Evolutionary conservation across 2,113 vertebrate species (phyloP).

Genomic region (Aleadryas rufinucha): DNA sequence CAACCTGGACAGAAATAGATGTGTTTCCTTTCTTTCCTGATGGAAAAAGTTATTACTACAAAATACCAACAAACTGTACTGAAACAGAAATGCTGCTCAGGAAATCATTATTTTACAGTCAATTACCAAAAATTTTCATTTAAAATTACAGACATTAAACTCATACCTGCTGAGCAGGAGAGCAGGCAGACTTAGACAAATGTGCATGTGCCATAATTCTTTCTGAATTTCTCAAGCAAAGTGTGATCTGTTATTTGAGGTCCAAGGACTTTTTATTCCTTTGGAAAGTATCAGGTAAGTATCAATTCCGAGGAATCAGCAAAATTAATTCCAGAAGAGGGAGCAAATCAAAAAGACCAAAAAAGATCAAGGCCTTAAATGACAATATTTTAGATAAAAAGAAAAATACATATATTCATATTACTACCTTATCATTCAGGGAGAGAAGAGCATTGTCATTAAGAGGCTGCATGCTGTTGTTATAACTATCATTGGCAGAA

Average conservation of each 20-base stretch:
- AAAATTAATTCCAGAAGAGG: background rate
- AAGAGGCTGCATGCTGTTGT: background rate
- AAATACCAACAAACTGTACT: background rate
- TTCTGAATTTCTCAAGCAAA: background rate
- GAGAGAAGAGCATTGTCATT: background rate
- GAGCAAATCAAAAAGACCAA: background rate
- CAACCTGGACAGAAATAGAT: background rate
- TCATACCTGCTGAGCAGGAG: background rate
- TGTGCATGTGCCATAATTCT: rapidly evolving
- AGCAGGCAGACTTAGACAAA: background rate
- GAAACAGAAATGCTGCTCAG: background rate
- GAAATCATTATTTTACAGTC: background rate
- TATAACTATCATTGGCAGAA: background rate
- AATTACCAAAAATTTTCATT: background rate
- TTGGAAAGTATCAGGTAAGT: background rate
- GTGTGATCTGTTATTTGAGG: background rate
- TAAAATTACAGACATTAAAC: background rate
- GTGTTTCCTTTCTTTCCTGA: background rate
- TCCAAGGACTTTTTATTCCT: background rate
- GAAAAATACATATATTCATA: background rate
- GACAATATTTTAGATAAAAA: background rate
- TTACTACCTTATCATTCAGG: background rate
- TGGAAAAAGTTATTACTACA: background rate
- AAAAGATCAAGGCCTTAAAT: background rate
- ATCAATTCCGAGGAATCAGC: background rate